Evolutionary conservation across 2,888 invertebrate species (phyloP), one percentile per base, ranked within the genome.

Genomic region (Cyclophora punctaria): DNA sequence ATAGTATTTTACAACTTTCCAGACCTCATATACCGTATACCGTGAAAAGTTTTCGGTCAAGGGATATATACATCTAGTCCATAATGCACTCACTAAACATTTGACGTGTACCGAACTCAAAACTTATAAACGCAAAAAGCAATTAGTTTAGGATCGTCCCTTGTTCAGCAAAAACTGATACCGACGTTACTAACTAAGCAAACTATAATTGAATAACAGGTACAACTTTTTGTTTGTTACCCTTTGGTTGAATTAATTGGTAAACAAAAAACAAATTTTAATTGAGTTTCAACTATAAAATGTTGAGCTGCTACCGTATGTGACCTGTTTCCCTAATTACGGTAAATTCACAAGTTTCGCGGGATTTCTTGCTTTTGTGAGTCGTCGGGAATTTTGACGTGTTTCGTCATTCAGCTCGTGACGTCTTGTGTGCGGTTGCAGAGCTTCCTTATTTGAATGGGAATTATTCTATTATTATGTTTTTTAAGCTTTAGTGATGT

Each of bases 121-220:
- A 5, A 5, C 5, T 37, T 37, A 37, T 5, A 5, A 44, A 20
- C 4, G 51, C 52, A 55, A 57, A 56, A 55, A 58, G 51, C 50
- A 56, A 60, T 57, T 57, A 58, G 52, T 51, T 48, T 45, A 48
- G 56, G 52, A 46, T 49, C 51, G 49, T 56, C 57, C 60, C 57
- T 52, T 55, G 48, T 43, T 56, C 53, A 53, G 57, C 60, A 58
- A 60, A 60, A 60, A 60, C 60, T 47, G 48, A 55, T 47, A 51
- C 37, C 5, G 37, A 4, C 34, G 34, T 44, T 44, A 7, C 33
- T 44, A 59, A 55, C 56, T 58, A 63, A 66, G 56, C 66, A 60
- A 74, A 75, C 73, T 73, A 67, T 75, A 74, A 78, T 75, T 73
- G 69, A 78, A 73, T 75, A 67, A 67, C 67, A 67, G 66, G 67